A percentile compares a stretch with the other conserved stretches of the same genome.
phyloP scores from a whole-genome alignment of 2,797 vertebrate genomes.

The Cichlasoma orientale region DNA sequence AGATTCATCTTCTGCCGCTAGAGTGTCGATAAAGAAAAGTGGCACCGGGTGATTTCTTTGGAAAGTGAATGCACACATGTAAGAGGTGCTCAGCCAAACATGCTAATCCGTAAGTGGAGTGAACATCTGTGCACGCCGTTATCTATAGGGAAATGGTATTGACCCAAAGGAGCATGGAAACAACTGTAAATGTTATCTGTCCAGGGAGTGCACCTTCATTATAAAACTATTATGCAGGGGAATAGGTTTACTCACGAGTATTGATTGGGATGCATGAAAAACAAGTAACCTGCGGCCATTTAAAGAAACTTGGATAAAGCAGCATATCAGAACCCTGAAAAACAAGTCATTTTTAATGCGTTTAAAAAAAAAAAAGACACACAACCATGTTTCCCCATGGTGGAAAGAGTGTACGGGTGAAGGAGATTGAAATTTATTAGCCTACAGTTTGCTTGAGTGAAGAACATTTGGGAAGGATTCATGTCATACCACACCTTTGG shows the following conservation, averaged over 20 bases:
- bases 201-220: conserved; percentile 60
- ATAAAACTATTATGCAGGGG: conserved; percentile 67
- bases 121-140: conserved; percentile 42
- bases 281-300: conserved; percentile 54
- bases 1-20: conserved; percentile 65
- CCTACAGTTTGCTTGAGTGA: conserved; percentile 88
- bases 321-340: conserved; percentile 1
- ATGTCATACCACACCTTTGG: conserved; percentile 89
- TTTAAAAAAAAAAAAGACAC: background rate
- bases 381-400: background rate
- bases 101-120: conserved; percentile 20
- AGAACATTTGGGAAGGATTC: conserved; percentile 84
- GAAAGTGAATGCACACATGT: conserved; percentile 39
- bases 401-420: conserved; percentile 53
- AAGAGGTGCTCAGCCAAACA: conserved; percentile 55
- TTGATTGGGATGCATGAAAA: conserved; percentile 43
- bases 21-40: conserved; percentile 32
- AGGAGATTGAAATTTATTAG: conserved; percentile 89
- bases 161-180: conserved; percentile 64
- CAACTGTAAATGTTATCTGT: conserved; percentile 55
- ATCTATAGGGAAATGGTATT: conserved; percentile 50
- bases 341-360: conserved; percentile 3
- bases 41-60: conserved; percentile 9
- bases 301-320: conserved; percentile 2
- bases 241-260: conserved; percentile 50